Evolutionary conservation across 2,113 vertebrate species (phyloP).

Genomic region (Tachycineta bicolor): DNA sequence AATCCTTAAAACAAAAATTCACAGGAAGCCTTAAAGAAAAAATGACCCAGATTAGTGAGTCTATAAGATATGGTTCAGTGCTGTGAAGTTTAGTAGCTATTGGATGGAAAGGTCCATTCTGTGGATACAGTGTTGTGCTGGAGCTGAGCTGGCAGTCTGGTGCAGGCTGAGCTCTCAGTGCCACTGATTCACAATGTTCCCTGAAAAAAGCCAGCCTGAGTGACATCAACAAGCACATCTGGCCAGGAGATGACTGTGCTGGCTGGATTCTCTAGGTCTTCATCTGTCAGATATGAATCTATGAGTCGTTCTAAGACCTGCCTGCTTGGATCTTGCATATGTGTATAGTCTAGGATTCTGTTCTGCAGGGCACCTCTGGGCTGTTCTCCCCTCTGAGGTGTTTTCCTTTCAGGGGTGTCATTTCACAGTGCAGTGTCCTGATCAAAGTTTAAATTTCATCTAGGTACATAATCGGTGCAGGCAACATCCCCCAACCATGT

Average conservation of each 20-base stretch:
- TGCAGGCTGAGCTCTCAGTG: background rate
- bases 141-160: background rate
- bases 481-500: accelerated
- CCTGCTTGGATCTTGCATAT: background rate
- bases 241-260: background rate
- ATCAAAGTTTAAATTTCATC: background rate
- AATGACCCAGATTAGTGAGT: background rate
- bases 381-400: accelerated
- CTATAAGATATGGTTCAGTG: background rate
- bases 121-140: background rate
- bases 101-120: background rate
- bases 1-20: background rate
- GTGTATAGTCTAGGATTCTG: accelerated
- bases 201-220: background rate
- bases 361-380: background rate
- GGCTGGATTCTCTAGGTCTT: background rate
- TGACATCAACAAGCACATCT: background rate
- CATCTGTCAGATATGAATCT: background rate
- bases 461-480: accelerated
- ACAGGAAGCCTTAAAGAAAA: background rate
- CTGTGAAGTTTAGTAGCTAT: background rate
- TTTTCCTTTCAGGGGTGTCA: background rate
- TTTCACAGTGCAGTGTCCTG: background rate
- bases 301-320: background rate
- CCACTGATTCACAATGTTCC: background rate